Evolutionary conservation across 1,140 invertebrate species (phyloP).

Genomic region (Plectrocnemia conspersa): DNA sequence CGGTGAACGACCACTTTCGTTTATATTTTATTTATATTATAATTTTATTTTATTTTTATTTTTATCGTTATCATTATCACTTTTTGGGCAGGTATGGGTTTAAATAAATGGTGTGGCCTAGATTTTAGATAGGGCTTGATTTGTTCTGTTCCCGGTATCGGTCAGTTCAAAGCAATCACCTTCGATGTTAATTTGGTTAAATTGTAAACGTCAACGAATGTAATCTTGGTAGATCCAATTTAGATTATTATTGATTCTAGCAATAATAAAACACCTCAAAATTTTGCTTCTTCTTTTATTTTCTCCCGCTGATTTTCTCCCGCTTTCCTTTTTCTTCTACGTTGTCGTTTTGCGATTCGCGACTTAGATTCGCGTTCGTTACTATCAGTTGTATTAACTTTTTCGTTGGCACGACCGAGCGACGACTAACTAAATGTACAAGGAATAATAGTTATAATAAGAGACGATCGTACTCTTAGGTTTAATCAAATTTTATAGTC

Average conservation of each 20-base stretch:
- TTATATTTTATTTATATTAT: slow-evolving; percentile 35
- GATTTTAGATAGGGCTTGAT: slow-evolving; percentile 48
- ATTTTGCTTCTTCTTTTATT: slow-evolving; percentile 45
- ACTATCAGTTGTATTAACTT: too few relatives aligned
- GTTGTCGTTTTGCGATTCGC: slow-evolving; percentile 8
- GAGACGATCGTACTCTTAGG: too few relatives aligned
- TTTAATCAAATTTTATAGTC: too few relatives aligned
- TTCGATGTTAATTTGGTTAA: slow-evolving; percentile 36
- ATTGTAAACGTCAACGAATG: slow-evolving; percentile 52
- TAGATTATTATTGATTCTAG: slow-evolving; percentile 53
- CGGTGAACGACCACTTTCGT: slow-evolving; percentile 25
- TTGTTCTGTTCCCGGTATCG: slow-evolving; percentile 26
- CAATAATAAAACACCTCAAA: slow-evolving; percentile 52
- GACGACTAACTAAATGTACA: too few relatives aligned
- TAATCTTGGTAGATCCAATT: slow-evolving; percentile 54
- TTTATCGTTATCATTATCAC: too few relatives aligned
- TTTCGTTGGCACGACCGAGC: too few relatives aligned
- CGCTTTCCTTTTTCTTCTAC: background rate
- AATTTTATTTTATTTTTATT: slow-evolving; percentile 40
- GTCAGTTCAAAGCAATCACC: slow-evolving; percentile 26
- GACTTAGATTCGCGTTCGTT: slow-evolving; percentile 9
- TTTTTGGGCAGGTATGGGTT: slow-evolving; percentile 53
- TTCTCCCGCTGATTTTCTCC: slow-evolving; percentile 16
- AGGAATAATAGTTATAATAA: too few relatives aligned
- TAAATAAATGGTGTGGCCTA: slow-evolving; percentile 53